phyloP scores from a whole-genome alignment of 23 tunicate species.

The Ciona savignyi region DNA sequence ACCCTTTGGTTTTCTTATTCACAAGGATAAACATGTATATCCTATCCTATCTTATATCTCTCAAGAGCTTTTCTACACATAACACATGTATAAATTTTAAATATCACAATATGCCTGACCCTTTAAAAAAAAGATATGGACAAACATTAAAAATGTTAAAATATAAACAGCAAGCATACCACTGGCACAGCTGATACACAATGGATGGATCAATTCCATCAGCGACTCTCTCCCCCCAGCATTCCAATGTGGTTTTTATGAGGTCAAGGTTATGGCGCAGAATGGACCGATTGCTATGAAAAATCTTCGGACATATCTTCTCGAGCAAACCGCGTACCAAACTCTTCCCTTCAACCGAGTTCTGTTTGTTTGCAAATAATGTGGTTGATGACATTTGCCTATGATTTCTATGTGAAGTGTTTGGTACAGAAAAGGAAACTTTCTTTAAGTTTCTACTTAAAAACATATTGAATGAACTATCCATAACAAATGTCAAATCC shows the following conservation, averaged over 20 bases:
- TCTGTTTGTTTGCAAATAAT: background rate
- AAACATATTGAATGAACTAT: too few relatives aligned
- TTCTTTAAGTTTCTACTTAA: too few relatives aligned
- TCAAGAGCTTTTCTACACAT: too few relatives aligned
- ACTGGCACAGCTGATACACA: background rate
- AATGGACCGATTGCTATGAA: conserved; percentile 12
- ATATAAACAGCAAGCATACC: too few relatives aligned
- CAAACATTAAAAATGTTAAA: too few relatives aligned
- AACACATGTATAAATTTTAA: too few relatives aligned
- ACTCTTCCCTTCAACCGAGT: conserved; percentile 26
- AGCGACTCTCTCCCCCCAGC: conserved; percentile 42
- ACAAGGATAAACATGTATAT: too few relatives aligned
- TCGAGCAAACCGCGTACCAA: conserved; percentile 51
- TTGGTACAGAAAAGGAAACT: background rate
- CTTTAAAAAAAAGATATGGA: too few relatives aligned
- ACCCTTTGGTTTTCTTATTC: too few relatives aligned
- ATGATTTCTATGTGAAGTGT: background rate
- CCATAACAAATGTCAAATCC: too few relatives aligned
- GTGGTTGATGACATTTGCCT: background rate
- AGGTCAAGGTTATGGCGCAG: conserved; percentile 52
- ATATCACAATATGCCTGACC: too few relatives aligned
- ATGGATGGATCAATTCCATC: conserved; percentile 23
- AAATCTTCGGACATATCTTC: conserved; percentile 13
- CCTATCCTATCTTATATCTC: too few relatives aligned
- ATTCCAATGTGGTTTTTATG: conserved; percentile 55